phyloP scores from a whole-genome alignment of 2,888 invertebrate genomes.

The Torymus auratus region DNA sequence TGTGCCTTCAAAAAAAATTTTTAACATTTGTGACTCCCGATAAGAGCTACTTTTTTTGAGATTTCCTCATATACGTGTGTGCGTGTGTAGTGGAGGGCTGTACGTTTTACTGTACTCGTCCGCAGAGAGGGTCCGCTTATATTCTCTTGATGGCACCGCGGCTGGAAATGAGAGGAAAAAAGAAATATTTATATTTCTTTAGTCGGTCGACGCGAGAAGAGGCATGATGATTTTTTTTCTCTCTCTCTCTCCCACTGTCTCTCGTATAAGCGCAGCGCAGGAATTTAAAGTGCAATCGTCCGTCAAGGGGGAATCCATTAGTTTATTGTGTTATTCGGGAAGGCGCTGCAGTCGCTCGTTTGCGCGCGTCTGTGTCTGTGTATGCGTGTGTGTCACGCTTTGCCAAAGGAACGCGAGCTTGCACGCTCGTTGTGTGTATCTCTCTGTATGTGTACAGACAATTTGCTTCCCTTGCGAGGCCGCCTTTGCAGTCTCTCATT shows the following conservation, averaged over 20 bases:
- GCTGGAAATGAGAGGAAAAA: not conserved
- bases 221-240: not conserved
- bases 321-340: not conserved
- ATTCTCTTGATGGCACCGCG: too few species aligned
- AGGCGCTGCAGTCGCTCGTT: not conserved
- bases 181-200: not conserved
- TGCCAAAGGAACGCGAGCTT: conserved; percentile 1
- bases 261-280: not conserved
- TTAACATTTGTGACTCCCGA: too few species aligned
- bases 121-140: too few species aligned
- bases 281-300: not conserved
- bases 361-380: too few species aligned
- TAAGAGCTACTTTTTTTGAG: too few species aligned
- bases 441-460: not conserved
- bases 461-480: conserved; percentile 25
- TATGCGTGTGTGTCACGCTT: not conserved
- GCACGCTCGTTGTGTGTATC: not conserved
- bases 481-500: not conserved
- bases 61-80: too few species aligned
- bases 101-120: conserved; percentile 1
- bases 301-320: conserved; percentile 19
- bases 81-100: too few species aligned
- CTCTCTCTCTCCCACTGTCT: too few species aligned
- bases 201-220: not conserved
- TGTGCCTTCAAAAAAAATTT: too few species aligned